Percentiles rank a stretch among this genome's conserved stretches.
These are phyloP conservation scores for Diploscapter pachys DNA, from an alignment of 1,140 invertebrate species.

Conservation along the genomic window DNA sequence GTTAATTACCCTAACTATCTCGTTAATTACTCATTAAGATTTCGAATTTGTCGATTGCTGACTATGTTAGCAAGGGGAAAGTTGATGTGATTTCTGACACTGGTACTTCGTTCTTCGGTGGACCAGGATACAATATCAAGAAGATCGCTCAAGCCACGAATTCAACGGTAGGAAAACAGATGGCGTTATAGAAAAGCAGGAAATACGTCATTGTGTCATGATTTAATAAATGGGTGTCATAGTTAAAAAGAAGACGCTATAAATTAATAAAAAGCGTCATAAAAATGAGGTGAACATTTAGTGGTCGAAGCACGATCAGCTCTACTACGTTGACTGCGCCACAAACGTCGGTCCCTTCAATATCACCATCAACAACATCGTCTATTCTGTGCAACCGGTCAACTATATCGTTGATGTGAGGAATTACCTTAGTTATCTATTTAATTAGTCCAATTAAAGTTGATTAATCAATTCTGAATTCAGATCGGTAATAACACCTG, in stretches of 20 bases:
- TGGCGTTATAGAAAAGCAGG: not conserved
- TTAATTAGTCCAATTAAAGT: not conserved
- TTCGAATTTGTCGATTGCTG: conserved; percentile 22
- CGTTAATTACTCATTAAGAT: conserved; percentile 21
- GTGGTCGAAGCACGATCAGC: conserved; percentile 22
- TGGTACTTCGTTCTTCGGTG: conserved; percentile 33
- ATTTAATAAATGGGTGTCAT: too few species aligned
- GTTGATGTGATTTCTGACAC: conserved; percentile 36
- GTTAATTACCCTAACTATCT: too few species aligned
- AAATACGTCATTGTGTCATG: not conserved
- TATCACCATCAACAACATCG: conserved; percentile 25
- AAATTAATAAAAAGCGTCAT: too few species aligned
- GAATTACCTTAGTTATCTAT: not conserved
- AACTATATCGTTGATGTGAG: conserved; percentile 32
- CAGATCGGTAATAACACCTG: conserved; percentile 16
- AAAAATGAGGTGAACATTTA: not conserved
- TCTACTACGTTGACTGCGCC: conserved; percentile 22
- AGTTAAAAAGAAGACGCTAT: too few species aligned
- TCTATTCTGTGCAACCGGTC: conserved; percentile 22
- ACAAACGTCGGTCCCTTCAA: conserved; percentile 22
- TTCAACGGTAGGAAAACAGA: conserved; percentile 13
- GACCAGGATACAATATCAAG: conserved; percentile 29
- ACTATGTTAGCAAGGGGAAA: conserved; percentile 27
- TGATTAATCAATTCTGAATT: not conserved
- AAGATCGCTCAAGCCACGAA: conserved; percentile 24